Evolutionary conservation across 2,113 vertebrate species (phyloP).

Genomic region (Prinia subflava): DNA sequence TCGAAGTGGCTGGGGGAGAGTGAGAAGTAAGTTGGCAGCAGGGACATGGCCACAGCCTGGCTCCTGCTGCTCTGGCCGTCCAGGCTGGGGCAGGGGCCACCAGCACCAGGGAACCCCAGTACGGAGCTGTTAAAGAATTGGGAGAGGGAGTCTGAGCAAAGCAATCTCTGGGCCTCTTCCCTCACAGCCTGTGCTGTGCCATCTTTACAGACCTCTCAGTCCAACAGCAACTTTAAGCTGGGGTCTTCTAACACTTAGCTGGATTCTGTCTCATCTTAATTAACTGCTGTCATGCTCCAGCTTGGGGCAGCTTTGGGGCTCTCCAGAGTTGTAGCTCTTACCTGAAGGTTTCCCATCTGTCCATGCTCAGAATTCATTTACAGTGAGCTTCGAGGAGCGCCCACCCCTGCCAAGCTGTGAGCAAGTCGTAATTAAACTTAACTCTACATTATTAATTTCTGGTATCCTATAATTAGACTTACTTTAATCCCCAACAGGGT

Average conservation of each 20-base stretch:
- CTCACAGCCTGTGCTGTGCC: not conserved
- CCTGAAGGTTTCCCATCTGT: not conserved
- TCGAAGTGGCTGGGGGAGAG: not conserved
- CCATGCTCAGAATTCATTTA: not conserved
- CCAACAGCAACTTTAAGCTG: not conserved
- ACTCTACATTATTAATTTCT: not conserved
- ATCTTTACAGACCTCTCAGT: not conserved
- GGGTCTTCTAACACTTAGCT: not conserved
- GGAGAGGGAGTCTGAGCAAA: not conserved
- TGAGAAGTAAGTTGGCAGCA: not conserved
- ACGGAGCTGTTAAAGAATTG: fast-evolving
- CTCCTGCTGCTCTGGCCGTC: fast-evolving
- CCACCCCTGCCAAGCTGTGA: not conserved
- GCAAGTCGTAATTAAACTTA: not conserved
- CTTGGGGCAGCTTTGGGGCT: not conserved
- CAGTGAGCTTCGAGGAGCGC: not conserved
- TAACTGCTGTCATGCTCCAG: not conserved
- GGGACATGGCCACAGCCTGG: not conserved
- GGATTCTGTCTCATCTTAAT: not conserved
- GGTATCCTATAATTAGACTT: not conserved
- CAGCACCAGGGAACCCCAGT: no score
- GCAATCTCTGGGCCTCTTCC: not conserved
- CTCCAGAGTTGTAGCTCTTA: not conserved
- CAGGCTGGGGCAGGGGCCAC: not conserved
- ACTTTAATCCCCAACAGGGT: not conserved